Conservation (phyloP, 2,888 invertebrate species). For the Melinaea marsaeus region DNA sequence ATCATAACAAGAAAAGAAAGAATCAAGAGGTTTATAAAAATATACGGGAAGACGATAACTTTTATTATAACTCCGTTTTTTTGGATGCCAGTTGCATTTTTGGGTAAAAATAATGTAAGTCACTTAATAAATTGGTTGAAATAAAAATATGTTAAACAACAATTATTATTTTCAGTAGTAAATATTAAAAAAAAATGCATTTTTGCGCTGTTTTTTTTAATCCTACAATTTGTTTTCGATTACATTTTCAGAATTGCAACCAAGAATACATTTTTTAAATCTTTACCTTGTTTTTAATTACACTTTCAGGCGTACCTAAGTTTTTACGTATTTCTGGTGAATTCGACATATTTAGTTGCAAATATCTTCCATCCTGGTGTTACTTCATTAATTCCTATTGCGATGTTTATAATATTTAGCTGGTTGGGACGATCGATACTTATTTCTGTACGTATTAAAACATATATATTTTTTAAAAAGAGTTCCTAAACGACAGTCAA, state of each 20-base stretch:
- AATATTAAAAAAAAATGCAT: too few relatives aligned
- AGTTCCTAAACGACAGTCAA: not conserved
- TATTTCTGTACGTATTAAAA: not conserved
- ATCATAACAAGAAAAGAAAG: slow-evolving; percentile 48
- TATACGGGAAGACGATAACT: slow-evolving; percentile 51
- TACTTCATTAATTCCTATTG: slow-evolving; percentile 48
- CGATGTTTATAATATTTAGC: slow-evolving; percentile 43
- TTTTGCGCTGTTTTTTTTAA: too few relatives aligned
- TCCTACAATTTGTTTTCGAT: too few relatives aligned
- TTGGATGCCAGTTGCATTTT: slow-evolving; percentile 48
- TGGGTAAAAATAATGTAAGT: slow-evolving; percentile 49
- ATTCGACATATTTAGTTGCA: slow-evolving; percentile 46
- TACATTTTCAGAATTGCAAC: not conserved
- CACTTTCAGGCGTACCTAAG: slow-evolving; percentile 39
- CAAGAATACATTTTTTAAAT: too few relatives aligned
- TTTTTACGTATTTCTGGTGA: slow-evolving; percentile 54
- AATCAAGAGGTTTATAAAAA: slow-evolving; percentile 44
- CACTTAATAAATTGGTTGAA: not conserved
- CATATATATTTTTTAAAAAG: not conserved
- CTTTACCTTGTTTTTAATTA: not conserved
- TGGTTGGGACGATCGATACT: slow-evolving; percentile 14
- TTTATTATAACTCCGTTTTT: slow-evolving; percentile 48
- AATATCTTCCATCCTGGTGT: slow-evolving; percentile 53
- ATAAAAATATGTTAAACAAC: too few relatives aligned
- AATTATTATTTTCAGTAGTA: too few relatives aligned